These are phyloP conservation scores for Chloroceryle aenea DNA, from an alignment of 2,113 vertebrate genomes.

Conservation along the genomic window DNA sequence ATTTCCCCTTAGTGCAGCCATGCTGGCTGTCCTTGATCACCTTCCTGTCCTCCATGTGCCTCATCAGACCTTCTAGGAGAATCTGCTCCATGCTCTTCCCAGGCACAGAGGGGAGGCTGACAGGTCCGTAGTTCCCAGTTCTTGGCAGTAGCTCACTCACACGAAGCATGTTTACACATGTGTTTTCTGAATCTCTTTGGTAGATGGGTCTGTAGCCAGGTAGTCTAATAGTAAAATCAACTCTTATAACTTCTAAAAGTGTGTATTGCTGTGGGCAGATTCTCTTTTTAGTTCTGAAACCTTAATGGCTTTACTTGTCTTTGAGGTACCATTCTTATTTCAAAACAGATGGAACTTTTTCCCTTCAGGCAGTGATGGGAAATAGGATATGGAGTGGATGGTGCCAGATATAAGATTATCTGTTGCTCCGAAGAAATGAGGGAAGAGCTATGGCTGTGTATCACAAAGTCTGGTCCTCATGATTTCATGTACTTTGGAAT, in stretches of 20 bases:
- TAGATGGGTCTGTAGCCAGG: not conserved
- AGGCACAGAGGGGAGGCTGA: no score
- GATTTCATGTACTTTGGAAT: not conserved
- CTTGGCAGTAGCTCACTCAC: not conserved
- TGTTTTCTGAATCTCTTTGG: not conserved
- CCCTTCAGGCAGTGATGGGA: not conserved
- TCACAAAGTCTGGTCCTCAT: not conserved
- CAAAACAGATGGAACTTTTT: not conserved
- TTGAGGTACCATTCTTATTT: not conserved
- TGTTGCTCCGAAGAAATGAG: not conserved
- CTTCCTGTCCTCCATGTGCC: no score
- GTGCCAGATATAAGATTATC: not conserved
- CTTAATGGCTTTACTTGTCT: not conserved
- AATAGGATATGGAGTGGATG: not conserved
- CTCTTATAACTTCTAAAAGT: not conserved
- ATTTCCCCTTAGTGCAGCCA: no score
- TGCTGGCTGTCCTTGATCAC: no score
- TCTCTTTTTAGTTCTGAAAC: not conserved
- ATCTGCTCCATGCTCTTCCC: no score
- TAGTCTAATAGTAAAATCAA: constrained; percentile 5
- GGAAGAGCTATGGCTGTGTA: not conserved
- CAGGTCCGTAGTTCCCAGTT: not conserved
- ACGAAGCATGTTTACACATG: not conserved
- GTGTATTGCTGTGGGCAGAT: not conserved
- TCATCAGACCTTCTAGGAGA: no score